Base-by-base conservation (phyloP, 37 sponge, comb jelly and placozoan genomes). In the Haliclona indistincta region DNA sequence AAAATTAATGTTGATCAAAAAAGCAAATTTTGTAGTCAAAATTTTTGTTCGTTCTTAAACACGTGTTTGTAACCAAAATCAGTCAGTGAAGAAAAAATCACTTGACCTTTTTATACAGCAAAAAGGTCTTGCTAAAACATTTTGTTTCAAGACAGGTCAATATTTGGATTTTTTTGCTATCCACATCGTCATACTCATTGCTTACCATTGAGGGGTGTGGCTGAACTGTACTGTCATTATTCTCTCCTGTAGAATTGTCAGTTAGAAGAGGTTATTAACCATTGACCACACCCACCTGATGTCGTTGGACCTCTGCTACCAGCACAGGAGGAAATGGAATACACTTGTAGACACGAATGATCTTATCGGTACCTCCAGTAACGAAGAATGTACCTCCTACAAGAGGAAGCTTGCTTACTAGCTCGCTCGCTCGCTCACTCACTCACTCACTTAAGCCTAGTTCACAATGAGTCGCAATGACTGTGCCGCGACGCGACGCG, bases 351-450 rank as follows among this genome's bases (percentile, higher is more conserved):
- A 92, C 81, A 20, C 93, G 63, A 30, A 92, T 38, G 25, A 82
- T 61, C 39, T 62, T 70, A 32, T 88, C 89, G 35, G 93, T 89
- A 17, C 93, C 85, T 4, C 93, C 93, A 32, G 89, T 88, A 34
- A 84, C 93, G 72, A 88, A 88, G 44, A 74, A 92, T 22, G 55
- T 82, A 3, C 93, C 93, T 29, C 84, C 82, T 73, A 39, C 2
- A 49, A 25, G 4, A 6, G 22, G 22, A 20, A n/a, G n/a, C n/a
- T n/a, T n/a, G n/a, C n/a, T 20, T 20, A 17, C 53, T 49, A 13
- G n/a, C n/a, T n/a, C n/a, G n/a, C n/a, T n/a, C n/a, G n/a, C n/a
- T n/a, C n/a, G n/a, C n/a, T n/a, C n/a, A n/a, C n/a, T n/a, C n/a
- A n/a, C n/a, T n/a, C n/a, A n/a, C n/a, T n/a, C n/a, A n/a, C n/a